Evolutionary conservation across 2,888 invertebrate genomes (phyloP).

Genomic region (Colostygia pectinataria): DNA sequence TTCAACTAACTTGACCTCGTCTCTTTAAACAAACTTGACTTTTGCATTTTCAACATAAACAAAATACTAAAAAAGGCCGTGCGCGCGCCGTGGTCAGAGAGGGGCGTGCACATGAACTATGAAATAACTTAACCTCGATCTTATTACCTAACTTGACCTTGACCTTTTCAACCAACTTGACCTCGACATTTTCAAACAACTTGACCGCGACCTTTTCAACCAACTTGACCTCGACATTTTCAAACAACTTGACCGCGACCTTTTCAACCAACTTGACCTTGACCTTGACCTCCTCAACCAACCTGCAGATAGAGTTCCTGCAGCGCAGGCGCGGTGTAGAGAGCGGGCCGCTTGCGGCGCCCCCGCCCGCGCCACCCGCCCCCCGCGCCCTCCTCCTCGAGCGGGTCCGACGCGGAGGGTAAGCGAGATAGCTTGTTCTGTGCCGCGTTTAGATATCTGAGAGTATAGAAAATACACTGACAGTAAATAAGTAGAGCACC

Average conservation of each 20-base stretch:
- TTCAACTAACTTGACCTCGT: neutral
- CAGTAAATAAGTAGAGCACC: too few species aligned
- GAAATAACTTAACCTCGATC: neutral
- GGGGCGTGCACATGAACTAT: too few species aligned
- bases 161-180: neutral
- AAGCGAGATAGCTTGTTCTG: slow-evolving; percentile 94
- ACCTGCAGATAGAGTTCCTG: slow-evolving; percentile 95
- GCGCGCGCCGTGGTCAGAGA: too few species aligned
- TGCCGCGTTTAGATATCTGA: slow-evolving; percentile 89
- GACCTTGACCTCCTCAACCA: neutral
- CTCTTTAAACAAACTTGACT: too few species aligned
- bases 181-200: neutral
- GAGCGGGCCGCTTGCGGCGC: slow-evolving; percentile 58
- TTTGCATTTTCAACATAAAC: too few species aligned
- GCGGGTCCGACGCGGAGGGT: slow-evolving; percentile 76
- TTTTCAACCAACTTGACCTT: neutral
- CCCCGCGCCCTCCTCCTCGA: slow-evolving; percentile 58
- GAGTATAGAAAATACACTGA: too few species aligned
- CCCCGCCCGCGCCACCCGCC: slow-evolving; percentile 45
- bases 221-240: neutral
- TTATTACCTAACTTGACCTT: neutral
- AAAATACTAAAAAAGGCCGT: too few species aligned
- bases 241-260: too few species aligned
- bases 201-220: neutral
- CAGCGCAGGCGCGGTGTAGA: slow-evolving; percentile 88